Conservation (phyloP, 2,888 invertebrate species). For the Rhaphigaster nebulosa region DNA sequence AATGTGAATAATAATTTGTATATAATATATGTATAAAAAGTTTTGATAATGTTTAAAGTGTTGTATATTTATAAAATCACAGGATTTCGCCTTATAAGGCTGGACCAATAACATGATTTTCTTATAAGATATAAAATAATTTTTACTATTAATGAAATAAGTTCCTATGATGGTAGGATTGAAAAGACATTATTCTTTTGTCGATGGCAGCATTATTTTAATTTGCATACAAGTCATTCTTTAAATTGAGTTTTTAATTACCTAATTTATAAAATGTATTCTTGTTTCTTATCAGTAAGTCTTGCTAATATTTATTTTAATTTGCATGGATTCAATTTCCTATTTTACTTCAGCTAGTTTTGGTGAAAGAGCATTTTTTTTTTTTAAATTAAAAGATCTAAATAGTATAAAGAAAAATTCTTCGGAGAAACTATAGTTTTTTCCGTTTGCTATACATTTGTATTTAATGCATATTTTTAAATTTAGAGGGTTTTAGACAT, state of each 20-base stretch:
- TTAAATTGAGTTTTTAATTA: neutral
- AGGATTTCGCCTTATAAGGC: constrained; percentile 28
- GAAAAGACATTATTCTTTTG: neutral
- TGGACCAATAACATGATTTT: constrained; percentile 41
- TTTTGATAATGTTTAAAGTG: neutral
- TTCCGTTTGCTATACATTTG: neutral
- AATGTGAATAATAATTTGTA: constrained; percentile 14
- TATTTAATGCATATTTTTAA: neutral
- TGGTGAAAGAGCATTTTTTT: neutral
- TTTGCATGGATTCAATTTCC: neutral
- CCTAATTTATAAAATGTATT: neutral
- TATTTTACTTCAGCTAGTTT: neutral
- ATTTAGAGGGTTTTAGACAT: neutral
- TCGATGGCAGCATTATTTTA: neutral
- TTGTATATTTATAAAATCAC: constrained; percentile 8
- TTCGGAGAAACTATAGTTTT: too few species aligned
- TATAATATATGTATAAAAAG: constrained; percentile 12
- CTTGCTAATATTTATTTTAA: neutral
- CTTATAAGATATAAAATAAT: neutral
- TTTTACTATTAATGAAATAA: constrained; percentile 2
- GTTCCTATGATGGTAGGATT: constrained; percentile 26
- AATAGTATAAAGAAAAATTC: too few species aligned
- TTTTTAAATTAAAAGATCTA: neutral
- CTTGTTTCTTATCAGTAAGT: neutral
- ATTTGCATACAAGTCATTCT: neutral